These are phyloP conservation scores for Xenopus petersii DNA, from an alignment of 2,797 vertebrate genomes.

Conservation along the genomic window DNA sequence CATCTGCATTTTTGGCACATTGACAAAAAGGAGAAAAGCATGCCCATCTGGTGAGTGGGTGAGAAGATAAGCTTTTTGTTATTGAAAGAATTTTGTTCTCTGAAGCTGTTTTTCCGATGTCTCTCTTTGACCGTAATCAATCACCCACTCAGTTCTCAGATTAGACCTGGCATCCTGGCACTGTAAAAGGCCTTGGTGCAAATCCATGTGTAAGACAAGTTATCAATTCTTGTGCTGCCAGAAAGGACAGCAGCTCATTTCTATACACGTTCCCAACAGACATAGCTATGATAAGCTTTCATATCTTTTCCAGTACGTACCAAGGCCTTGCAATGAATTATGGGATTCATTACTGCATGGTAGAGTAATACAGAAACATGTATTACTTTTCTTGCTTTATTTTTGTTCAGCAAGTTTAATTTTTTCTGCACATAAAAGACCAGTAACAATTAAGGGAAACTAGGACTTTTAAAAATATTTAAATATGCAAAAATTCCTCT, in stretches of 20 bases:
- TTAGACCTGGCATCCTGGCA: slow-evolving; percentile 17
- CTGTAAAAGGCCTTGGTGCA: slow-evolving; percentile 4
- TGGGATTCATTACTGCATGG: background rate
- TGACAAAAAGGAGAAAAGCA: too few relatives aligned
- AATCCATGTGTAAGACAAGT: slow-evolving; percentile 27
- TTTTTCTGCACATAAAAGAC: too few relatives aligned
- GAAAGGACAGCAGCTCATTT: background rate
- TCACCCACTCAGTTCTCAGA: background rate
- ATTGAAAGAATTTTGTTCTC: too few relatives aligned
- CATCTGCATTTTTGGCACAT: too few relatives aligned
- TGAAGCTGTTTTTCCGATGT: background rate
- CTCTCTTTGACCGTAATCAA: background rate
- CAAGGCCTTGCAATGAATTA: background rate
- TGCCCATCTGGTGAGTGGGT: too few relatives aligned
- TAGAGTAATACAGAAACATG: background rate
- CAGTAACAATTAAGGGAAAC: too few relatives aligned
- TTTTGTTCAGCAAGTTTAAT: too few relatives aligned
- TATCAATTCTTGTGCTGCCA: slow-evolving; percentile 29
- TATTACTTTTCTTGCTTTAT: too few relatives aligned
- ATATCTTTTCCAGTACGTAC: background rate
- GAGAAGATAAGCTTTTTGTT: too few relatives aligned
- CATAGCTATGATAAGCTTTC: background rate
- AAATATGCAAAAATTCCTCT: too few relatives aligned
- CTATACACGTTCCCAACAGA: background rate
- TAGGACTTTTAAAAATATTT: too few relatives aligned